Percentiles rank a stretch among this genome's conserved stretches.
phyloP scores from a whole-genome alignment of 2,113 vertebrate genomes.

The Upupa epops region DNA sequence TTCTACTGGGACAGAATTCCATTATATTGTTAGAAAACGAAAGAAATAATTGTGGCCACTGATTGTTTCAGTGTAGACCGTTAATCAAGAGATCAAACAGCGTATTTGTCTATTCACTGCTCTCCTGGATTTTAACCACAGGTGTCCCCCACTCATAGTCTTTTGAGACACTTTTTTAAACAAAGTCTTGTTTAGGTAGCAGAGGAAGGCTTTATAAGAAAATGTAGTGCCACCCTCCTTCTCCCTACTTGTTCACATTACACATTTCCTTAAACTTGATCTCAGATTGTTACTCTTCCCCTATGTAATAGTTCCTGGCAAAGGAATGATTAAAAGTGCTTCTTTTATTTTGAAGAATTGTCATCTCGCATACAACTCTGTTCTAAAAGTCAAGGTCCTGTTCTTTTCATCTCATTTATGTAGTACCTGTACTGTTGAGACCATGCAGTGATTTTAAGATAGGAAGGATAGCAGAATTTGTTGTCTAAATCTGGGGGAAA shows the following conservation, averaged over 20 bases:
- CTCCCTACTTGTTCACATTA: not conserved
- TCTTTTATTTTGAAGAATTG: not conserved
- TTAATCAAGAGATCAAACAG: not conserved
- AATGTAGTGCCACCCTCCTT: not conserved
- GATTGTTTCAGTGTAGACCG: not conserved
- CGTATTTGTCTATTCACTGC: not conserved
- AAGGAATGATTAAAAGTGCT: not conserved
- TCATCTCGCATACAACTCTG: not conserved
- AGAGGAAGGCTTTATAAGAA: not conserved
- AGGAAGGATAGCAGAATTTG: not conserved
- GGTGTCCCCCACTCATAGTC: not conserved
- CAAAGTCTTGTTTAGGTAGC: not conserved
- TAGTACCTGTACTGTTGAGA: not conserved
- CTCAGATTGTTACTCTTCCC: not conserved
- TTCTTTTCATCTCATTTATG: not conserved
- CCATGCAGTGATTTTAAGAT: not conserved
- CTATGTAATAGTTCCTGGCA: not conserved
- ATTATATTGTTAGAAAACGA: not conserved
- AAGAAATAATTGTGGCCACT: not conserved
- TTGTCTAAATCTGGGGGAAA: not conserved
- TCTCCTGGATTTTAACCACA: not conserved
- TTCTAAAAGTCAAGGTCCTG: not conserved
- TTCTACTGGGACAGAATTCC: not conserved
- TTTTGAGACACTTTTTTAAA: not conserved
- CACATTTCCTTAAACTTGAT: not conserved